Evolutionary conservation across 1,140 invertebrate species (phyloP).

Genomic region (Druon quercuslanigerum): DNA sequence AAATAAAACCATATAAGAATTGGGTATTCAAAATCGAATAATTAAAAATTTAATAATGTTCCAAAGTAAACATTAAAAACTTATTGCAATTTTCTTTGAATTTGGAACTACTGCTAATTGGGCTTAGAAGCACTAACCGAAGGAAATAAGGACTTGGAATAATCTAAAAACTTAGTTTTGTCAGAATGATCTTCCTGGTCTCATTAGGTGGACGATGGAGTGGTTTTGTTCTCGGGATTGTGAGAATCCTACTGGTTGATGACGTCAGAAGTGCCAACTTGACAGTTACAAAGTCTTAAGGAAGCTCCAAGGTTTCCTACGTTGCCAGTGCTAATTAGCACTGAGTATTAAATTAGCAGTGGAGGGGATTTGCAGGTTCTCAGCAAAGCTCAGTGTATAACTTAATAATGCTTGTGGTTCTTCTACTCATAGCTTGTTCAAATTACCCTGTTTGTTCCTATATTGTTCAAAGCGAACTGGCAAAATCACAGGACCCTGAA

Average conservation of each 20-base stretch:
- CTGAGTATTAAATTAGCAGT: conserved; percentile 3
- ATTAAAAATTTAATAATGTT: too few species aligned
- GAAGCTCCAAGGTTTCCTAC: background rate
- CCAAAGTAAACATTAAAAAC: too few species aligned
- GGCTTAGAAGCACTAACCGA: background rate
- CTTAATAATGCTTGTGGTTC: conserved; percentile 6
- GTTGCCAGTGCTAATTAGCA: background rate
- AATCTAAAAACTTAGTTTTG: background rate
- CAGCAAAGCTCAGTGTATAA: background rate
- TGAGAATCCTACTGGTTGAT: background rate
- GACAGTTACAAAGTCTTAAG: background rate
- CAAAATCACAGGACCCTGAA: too few species aligned
- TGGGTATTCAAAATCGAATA: too few species aligned
- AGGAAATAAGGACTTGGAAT: background rate
- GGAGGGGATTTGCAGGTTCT: background rate
- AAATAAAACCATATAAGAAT: too few species aligned
- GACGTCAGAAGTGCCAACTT: conserved; percentile 19
- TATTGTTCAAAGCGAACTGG: background rate
- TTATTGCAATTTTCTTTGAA: too few species aligned
- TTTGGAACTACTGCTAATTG: background rate
- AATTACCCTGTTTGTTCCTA: background rate
- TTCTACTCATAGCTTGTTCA: background rate
- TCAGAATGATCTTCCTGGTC: background rate
- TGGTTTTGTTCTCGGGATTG: background rate
- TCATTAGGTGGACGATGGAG: background rate